Evolutionary conservation across 2,888 invertebrate genomes (phyloP).

Genomic region (Pseudococcus jackbeardsleyi): DNA sequence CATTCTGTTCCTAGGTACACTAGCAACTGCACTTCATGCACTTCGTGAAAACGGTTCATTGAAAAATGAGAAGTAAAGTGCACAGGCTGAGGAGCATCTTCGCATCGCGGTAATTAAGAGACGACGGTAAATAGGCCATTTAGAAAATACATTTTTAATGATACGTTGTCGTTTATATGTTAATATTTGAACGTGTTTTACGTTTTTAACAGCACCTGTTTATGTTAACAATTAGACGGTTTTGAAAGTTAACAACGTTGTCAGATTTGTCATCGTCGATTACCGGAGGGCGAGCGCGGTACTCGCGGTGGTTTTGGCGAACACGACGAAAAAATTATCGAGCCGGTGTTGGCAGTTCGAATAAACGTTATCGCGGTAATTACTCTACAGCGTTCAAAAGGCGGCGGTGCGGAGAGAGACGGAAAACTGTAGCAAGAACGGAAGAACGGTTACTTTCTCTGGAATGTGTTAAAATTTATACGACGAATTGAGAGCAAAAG

Average conservation of each 20-base stretch:
- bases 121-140: slow-evolving; percentile 45
- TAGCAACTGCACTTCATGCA: too few relatives aligned
- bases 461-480: slow-evolving; percentile 40
- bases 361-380: slow-evolving; percentile 45
- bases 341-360: slow-evolving; percentile 18
- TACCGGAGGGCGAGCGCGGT: neutral
- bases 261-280: slow-evolving; percentile 45
- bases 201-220: slow-evolving; percentile 45
- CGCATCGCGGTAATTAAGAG: slow-evolving; percentile 34
- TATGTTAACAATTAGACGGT: slow-evolving; percentile 32
- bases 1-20: too few relatives aligned
- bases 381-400: neutral
- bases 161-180: slow-evolving; percentile 55
- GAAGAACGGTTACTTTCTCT: slow-evolving; percentile 46
- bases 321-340: slow-evolving; percentile 31
- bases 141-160: slow-evolving; percentile 55
- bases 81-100: neutral
- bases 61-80: neutral
- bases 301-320: neutral
- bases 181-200: slow-evolving; percentile 55
- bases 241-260: slow-evolving; percentile 54
- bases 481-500: slow-evolving; percentile 48
- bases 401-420: neutral
- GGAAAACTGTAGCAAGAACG: slow-evolving; percentile 36
- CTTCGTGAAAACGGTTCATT: too few relatives aligned